Base-by-base conservation (phyloP, 64 coral and sea anemone genomes). In the Stylophora pistillata region DNA sequence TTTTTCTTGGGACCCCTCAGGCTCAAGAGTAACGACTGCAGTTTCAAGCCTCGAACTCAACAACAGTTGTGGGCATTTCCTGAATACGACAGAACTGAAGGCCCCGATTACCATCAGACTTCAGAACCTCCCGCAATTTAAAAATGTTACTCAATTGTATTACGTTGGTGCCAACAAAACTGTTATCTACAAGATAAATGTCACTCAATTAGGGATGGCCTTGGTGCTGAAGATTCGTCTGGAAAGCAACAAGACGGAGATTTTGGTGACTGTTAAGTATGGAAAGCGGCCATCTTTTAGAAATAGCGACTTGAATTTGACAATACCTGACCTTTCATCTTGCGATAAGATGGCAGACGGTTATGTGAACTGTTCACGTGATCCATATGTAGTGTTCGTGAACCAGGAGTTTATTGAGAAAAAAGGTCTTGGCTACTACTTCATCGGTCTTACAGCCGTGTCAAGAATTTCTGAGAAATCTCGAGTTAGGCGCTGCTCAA, bases 171-270 rank as follows among this genome's bases (percentile, higher is more conserved):
- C 77, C 53, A 79, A 61, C 53, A 79, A 16, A 60, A 79, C 77
- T 10, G 77, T 79, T 34, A 59, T 59, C 28, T 29, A 59, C 3
- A 79, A 79, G 53, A 59, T 79, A 30, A 59, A 79, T 33, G 26
- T 79, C 29, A 79, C 55, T 5, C 15, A 26, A 0, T 16, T 55
- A 16, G 77, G 77, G 30, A 77, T 76, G 86, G 75, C 31, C 27
- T 32, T 88, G 74, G 7, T 88, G 30, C 28, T 88, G 9, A 88
- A 68, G 16, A 59, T 88, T n/a, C 73, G 33, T 34, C 86, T 73
- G 62, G 18, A 88, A 63, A 60, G 77, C 57, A 78, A 53, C 86
- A 9, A 10, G 7, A 66, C 74, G 10, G 23, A 78, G 3, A 53
- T 88, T 13, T n/a, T 77, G 33, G 17, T 88, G 10, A 59, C 58